Conservation (phyloP, 2,113 vertebrate species). For the Bungarus multicinctus region DNA sequence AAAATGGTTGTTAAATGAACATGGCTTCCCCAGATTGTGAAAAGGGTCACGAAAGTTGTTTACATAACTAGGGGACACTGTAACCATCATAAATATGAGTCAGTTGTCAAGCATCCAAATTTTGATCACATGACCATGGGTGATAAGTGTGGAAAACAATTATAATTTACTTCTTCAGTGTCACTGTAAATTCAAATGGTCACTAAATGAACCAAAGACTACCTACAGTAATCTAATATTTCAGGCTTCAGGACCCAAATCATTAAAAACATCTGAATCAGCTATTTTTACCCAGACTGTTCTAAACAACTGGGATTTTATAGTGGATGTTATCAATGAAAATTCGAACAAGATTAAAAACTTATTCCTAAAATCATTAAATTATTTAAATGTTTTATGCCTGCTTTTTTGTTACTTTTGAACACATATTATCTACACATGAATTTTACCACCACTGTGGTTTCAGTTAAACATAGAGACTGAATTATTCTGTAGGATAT, state of each 20-base stretch:
- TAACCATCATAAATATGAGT: no score
- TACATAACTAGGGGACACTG: no score
- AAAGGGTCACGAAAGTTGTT: no score
- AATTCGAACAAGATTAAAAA: not conserved
- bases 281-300: not conserved
- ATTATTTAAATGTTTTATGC: not conserved
- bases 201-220: no score
- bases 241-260: not conserved
- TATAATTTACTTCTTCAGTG: no score
- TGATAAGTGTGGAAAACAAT: no score
- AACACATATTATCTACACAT: not conserved
- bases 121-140: no score
- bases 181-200: no score
- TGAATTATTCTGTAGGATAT: not conserved
- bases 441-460: not conserved
- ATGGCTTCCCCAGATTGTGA: no score
- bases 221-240: not conserved
- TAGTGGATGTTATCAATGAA: not conserved
- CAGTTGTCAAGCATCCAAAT: no score
- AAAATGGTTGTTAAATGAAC: no score
- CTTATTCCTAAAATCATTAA: not conserved
- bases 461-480: not conserved
- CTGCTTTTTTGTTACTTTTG: not conserved
- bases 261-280: not conserved
- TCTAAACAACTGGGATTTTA: not conserved